Base-by-base conservation (phyloP, 2,888 invertebrate genomes). In the Glaucopsyche alexis region DNA sequence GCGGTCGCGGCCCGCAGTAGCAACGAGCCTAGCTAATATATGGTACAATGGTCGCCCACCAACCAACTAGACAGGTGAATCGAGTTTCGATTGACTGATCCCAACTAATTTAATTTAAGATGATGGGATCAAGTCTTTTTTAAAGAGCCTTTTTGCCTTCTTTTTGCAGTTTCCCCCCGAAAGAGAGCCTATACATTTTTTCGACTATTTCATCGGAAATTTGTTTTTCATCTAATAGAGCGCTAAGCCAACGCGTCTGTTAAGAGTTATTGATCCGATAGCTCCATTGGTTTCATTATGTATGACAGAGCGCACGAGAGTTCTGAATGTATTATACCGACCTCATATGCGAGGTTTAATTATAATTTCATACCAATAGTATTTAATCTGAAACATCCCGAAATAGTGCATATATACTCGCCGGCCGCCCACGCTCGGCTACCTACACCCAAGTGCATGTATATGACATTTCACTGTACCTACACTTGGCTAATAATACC, bases 311-410 rank as follows among this genome's bases (percentile, higher is more conserved):
- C 49, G 49, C 49, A 14, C 6, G 5, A 14, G 49, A 49, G 49
- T 49, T 49, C 49, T 49, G 49, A 13, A 3, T 11, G 13, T 49
- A 49, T 1, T 6, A 49, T 14, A 49, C 0, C 14, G 14, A 49
- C 14, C 14, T 14, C 29, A 47, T 60, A 47, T 72, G 29, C 29
- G 45, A 45, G 45, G 49, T 72, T 72, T 72, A 72, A 64, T 64
- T 72, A 72, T 72, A 45, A 47, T 67, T 67, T 16, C 66, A 72
- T 65, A 49, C 64, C 65, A 65, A 65, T 72, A 72, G 65, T 49
- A 47, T 72, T 47, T 64, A 72, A 66, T 42, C 50, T 66, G 72
- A 72, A 72, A 65, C 50, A 66, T 72, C 72, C 65, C 65, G 16
- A 72, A 72, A 72, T 72, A 72, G 65, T 66, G 29, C 65, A 49